Conservation (phyloP, 2,888 invertebrate species). For the Tenthredo notha region DNA sequence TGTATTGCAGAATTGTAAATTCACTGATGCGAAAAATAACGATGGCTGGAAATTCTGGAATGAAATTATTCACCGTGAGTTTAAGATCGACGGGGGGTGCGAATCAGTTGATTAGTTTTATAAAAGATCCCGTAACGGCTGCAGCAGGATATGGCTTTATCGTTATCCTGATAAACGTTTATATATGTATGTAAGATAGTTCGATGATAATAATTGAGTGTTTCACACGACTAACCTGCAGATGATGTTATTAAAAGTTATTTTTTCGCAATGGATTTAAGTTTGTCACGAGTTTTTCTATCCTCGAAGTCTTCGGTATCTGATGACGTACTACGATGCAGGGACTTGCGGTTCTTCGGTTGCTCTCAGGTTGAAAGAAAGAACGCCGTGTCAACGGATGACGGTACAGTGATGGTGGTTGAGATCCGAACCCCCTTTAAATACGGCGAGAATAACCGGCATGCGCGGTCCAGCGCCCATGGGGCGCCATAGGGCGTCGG, state of each 20-base stretch:
- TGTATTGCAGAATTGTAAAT: no score
- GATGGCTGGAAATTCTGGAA: neutral
- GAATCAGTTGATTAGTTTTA: neutral
- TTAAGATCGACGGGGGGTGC: neutral
- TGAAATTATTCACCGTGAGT: neutral
- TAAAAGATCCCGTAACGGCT: neutral
- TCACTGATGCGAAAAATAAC: neutral
- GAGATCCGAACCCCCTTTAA: constrained; percentile 72
- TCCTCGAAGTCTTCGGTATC: neutral
- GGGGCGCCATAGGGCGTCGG: constrained; percentile 64
- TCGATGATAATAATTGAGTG: neutral
- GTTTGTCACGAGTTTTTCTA: neutral
- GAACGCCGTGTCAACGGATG: constrained; percentile 64
- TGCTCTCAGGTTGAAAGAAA: constrained; percentile 1
- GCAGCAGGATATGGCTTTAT: neutral
- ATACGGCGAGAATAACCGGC: constrained; percentile 70
- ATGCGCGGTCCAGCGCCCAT: constrained; percentile 70
- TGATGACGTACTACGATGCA: constrained; percentile 7
- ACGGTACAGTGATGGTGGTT: constrained; percentile 72
- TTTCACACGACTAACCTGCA: constrained; percentile 44
- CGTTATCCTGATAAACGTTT: constrained; percentile 3
- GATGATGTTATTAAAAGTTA: constrained; percentile 6
- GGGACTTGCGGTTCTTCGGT: constrained; percentile 49
- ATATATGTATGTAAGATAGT: neutral
- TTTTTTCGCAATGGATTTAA: neutral